These are phyloP conservation scores for Castor canadensis DNA, from an alignment of 2,113 vertebrate species.

Conservation along the genomic window DNA sequence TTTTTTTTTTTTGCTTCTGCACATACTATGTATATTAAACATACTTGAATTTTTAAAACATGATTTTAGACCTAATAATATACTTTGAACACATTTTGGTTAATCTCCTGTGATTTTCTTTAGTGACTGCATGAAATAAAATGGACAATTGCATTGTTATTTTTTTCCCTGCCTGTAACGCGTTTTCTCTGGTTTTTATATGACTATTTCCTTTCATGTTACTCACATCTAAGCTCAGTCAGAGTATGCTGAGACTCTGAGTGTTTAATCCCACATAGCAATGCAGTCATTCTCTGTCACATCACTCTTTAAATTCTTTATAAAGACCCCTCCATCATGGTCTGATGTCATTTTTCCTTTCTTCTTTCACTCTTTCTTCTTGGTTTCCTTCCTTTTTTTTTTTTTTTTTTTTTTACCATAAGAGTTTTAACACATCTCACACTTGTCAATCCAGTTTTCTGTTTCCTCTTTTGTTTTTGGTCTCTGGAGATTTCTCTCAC, in stretches of 20 bases:
- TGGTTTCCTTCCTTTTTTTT: neutral
- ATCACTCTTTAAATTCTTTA: neutral
- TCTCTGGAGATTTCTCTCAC: neutral
- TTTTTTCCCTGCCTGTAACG: neutral
- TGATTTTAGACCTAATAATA: neutral
- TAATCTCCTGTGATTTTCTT: neutral
- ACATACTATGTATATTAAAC: neutral
- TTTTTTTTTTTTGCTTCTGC: neutral
- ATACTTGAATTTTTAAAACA: constrained; percentile 2
- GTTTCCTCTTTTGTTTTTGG: neutral
- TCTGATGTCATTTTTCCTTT: neutral
- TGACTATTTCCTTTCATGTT: neutral
- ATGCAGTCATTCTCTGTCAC: too few species aligned
- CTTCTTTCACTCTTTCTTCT: too few species aligned
- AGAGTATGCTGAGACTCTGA: neutral
- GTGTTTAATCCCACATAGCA: too few species aligned
- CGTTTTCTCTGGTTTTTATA: neutral
- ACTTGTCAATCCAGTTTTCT: neutral
- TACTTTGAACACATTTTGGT: neutral
- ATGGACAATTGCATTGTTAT: neutral
- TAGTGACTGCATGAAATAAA: neutral
- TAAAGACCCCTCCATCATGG: neutral
- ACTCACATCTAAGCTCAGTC: neutral
- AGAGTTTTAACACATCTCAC: neutral
- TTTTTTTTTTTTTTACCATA: neutral